Evolutionary conservation across 2,888 invertebrate genomes (phyloP).

Genomic region (Drosophila maculinotata): DNA sequence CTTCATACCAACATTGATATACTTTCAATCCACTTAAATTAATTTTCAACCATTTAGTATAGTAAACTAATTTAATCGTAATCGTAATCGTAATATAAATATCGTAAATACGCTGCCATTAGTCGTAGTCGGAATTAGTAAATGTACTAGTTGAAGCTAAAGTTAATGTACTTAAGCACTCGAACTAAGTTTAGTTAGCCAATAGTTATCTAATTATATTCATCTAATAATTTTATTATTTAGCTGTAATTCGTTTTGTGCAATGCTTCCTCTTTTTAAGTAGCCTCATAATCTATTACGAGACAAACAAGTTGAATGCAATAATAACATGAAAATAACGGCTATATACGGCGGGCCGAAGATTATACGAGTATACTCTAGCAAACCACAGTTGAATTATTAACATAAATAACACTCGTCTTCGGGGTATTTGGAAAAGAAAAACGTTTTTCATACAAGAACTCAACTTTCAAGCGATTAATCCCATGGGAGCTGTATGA

Average conservation of each 20-base stretch:
- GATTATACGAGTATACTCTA: too few relatives aligned
- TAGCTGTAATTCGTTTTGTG: conserved; percentile 15
- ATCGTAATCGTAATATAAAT: conserved; percentile 39
- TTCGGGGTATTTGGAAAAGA: too few relatives aligned
- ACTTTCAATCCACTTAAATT: conserved; percentile 61
- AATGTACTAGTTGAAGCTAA: conserved; percentile 36
- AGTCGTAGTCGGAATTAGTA: conserved; percentile 54
- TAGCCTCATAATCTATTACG: conserved; percentile 21
- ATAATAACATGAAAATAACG: too few relatives aligned
- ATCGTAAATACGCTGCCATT: conserved; percentile 65
- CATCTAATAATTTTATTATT: conserved; percentile 13
- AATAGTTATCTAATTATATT: conserved; percentile 25
- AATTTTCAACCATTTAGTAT: conserved; percentile 58
- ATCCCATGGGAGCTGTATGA: too few relatives aligned
- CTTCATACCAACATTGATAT: conserved; percentile 10
- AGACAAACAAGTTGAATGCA: not conserved
- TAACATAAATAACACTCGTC: too few relatives aligned
- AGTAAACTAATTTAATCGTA: conserved; percentile 45
- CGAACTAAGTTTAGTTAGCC: conserved; percentile 48
- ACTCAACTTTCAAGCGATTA: too few relatives aligned
- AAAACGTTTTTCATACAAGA: too few relatives aligned
- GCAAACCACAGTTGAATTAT: too few relatives aligned
- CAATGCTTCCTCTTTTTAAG: too few relatives aligned
- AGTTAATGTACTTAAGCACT: conserved; percentile 71
- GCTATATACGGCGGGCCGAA: too few relatives aligned